These are phyloP conservation scores for Pseudomugil gertrudae DNA, from an alignment of 2,797 vertebrate genomes.

Conservation along the genomic window DNA sequence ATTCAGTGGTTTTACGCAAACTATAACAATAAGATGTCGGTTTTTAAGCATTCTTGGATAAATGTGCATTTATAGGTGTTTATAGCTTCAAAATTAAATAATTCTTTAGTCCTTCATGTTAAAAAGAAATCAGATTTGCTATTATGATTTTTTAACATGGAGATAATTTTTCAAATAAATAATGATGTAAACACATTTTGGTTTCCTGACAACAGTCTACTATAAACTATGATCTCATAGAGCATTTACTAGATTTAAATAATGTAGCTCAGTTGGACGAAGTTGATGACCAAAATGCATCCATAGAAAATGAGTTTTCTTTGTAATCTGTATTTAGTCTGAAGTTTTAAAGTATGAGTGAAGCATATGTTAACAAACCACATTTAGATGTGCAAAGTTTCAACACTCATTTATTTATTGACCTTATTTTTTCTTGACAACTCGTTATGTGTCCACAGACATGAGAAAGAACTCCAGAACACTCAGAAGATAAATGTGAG, in stretches of 20 bases:
- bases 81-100: too few relatives aligned
- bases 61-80: too few relatives aligned
- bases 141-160: neutral
- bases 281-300: neutral
- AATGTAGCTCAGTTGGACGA: neutral
- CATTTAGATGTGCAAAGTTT: slow-evolving; percentile 49
- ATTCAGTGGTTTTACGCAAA: too few relatives aligned
- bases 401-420: slow-evolving; percentile 80
- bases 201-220: neutral
- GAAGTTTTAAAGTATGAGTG: neutral
- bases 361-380: slow-evolving; percentile 16
- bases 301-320: too few relatives aligned
- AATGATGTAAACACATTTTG: neutral
- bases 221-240: neutral
- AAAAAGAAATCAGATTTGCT: neutral
- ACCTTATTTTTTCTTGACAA: slow-evolving; percentile 67
- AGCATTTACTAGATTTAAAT: neutral
- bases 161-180: neutral
- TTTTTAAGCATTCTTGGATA: too few relatives aligned
- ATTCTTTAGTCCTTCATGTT: neutral
- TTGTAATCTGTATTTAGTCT: too few relatives aligned
- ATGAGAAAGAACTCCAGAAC: slow-evolving; percentile 81
- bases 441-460: slow-evolving; percentile 83
- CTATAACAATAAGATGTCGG: too few relatives aligned
- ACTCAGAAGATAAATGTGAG: slow-evolving; percentile 80